Evolutionary conservation across 2,113 vertebrate genomes (phyloP).

Genomic region (Gambusia holbrooki): DNA sequence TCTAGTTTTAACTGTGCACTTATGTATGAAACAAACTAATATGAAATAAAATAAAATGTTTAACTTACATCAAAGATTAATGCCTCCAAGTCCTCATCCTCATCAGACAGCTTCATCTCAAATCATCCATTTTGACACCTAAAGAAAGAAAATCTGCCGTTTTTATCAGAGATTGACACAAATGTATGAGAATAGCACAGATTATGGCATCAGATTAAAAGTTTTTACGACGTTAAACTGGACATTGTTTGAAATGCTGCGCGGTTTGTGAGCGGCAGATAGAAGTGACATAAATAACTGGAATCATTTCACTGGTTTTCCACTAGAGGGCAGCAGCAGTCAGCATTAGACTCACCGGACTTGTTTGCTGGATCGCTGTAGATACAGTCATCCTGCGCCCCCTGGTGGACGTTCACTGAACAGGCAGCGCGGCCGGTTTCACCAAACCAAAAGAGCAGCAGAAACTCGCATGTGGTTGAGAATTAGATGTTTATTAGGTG

Average conservation of each 20-base stretch:
- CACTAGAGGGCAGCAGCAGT: slow-evolving; percentile 43
- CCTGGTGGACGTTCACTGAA: slow-evolving; percentile 38
- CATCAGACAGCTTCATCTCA: not conserved
- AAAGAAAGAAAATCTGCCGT: not conserved
- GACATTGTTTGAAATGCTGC: not conserved
- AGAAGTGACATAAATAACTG: not conserved
- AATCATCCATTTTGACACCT: not conserved
- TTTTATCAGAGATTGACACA: not conserved
- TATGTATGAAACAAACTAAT: not conserved
- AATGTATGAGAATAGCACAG: not conserved
- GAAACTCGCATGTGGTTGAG: slow-evolving; percentile 16
- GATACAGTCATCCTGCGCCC: slow-evolving; percentile 19
- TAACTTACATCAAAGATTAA: not conserved
- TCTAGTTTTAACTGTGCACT: not conserved
- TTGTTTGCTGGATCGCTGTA: not conserved
- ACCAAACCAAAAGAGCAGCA: not conserved
- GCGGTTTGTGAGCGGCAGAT: no score
- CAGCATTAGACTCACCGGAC: not conserved
- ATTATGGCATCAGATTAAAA: no score
- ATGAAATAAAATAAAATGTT: not conserved
- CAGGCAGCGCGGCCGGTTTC: not conserved
- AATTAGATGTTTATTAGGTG: slow-evolving; percentile 76
- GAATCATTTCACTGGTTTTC: not conserved
- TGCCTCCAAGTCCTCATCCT: not conserved
- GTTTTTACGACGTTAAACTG: not conserved